Evolutionary conservation across 2,113 vertebrate genomes (phyloP).

Genomic region (Corythornis cristatus): DNA sequence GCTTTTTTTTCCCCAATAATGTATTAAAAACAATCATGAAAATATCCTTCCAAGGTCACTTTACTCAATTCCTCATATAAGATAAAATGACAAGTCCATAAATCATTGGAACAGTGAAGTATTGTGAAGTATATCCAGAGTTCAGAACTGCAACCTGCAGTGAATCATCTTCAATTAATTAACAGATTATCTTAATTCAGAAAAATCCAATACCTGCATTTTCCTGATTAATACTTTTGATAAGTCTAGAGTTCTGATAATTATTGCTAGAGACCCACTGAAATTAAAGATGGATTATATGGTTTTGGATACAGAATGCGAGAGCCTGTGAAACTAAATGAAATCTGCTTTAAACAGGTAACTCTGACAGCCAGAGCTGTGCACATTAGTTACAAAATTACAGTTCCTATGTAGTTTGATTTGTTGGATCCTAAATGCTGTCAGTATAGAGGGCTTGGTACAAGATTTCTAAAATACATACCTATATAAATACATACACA

Average conservation of each 20-base stretch:
- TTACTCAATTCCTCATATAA: constrained; percentile 17
- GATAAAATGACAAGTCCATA: constrained; percentile 41
- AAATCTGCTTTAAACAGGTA: neutral
- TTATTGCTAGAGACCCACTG: neutral
- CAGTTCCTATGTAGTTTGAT: neutral
- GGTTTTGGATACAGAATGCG: neutral
- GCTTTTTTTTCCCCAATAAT: neutral
- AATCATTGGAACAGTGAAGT: constrained; percentile 31
- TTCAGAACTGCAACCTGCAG: constrained; percentile 1
- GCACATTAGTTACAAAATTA: neutral
- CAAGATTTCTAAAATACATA: neutral
- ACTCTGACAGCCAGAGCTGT: neutral
- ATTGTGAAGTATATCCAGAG: constrained; percentile 4
- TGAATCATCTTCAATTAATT: constrained; percentile 53
- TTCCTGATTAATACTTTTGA: constrained; percentile 24
- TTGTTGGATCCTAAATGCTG: rapidly evolving
- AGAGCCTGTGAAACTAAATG: neutral
- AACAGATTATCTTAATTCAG: constrained; percentile 53
- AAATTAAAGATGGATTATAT: neutral
- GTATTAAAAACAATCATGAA: constrained; percentile 37
- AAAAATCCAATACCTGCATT: constrained; percentile 27
- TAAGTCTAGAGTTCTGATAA: neutral
- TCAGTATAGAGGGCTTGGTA: neutral
- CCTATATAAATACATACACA: neutral
- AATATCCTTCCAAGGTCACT: constrained; percentile 29